phyloP scores from a whole-genome alignment of 2,797 vertebrate genomes.

The Leuciscus waleckii region DNA sequence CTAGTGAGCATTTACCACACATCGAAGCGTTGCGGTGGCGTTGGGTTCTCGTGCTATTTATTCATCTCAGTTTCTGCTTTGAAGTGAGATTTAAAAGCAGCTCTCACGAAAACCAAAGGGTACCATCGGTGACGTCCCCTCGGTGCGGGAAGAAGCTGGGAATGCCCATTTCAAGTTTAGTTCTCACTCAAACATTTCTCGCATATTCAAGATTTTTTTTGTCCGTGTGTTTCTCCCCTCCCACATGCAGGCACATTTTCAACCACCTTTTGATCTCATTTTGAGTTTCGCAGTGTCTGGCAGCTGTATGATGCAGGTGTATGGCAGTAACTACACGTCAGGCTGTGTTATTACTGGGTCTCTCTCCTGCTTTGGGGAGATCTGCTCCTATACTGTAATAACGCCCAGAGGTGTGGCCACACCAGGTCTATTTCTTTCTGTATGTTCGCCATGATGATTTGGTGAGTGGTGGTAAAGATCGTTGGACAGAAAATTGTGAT shows the following conservation, averaged over 20 bases:
- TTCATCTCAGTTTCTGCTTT: not conserved
- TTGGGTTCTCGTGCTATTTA: not conserved
- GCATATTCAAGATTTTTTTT: constrained; percentile 10
- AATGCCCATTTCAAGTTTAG: constrained; percentile 1
- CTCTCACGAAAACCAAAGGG: not conserved
- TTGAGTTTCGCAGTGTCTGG: constrained; percentile 11
- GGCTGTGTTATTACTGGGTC: not conserved
- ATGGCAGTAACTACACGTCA: constrained; percentile 41
- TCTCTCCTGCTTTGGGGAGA: not conserved
- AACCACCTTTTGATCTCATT: constrained; percentile 2
- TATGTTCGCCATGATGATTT: not conserved
- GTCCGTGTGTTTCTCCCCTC: constrained; percentile 1
- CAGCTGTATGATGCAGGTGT: constrained; percentile 62
- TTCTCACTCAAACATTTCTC: not conserved
- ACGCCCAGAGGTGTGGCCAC: not conserved
- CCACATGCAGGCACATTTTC: constrained; percentile 1
- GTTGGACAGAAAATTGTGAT: not conserved
- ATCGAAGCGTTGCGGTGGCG: not conserved
- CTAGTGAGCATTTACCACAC: not conserved
- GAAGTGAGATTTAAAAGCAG: not conserved
- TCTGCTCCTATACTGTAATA: constrained; percentile 9
- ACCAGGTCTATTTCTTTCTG: not conserved
- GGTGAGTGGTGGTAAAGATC: not conserved
- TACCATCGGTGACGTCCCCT: not conserved
- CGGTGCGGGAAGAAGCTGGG: not conserved